A percentile compares a stretch with the other conserved stretches of the same genome.
phyloP scores from a whole-genome alignment of 2,113 vertebrate species.

The Bothrops jararaca region DNA sequence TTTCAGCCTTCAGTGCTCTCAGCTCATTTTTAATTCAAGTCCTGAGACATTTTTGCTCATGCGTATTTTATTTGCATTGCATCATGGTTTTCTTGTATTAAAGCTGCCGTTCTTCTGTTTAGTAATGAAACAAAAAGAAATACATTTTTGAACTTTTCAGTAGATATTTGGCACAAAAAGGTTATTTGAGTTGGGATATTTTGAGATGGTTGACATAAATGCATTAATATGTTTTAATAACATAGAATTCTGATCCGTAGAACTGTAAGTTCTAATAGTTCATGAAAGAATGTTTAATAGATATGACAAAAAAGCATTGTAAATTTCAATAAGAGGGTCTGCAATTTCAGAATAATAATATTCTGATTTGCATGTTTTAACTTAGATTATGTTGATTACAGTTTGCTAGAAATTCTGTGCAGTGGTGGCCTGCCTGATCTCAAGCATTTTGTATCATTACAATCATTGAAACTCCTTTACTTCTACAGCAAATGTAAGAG shows the following conservation, averaged over 20 bases:
- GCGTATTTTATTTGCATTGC: constrained; percentile 1
- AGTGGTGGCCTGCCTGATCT: neutral
- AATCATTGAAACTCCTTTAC: constrained; percentile 23
- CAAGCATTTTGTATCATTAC: neutral
- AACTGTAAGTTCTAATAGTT: neutral
- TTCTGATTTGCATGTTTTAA: constrained; percentile 20
- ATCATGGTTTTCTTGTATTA: neutral
- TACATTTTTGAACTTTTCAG: neutral
- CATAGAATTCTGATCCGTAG: neutral
- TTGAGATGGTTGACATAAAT: constrained; percentile 10
- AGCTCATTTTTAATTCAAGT: constrained; percentile 9
- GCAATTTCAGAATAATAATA: constrained; percentile 20
- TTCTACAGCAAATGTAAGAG: constrained; percentile 33
- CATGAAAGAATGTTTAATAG: neutral
- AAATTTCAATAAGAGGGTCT: constrained; percentile 3
- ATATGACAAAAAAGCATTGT: neutral
- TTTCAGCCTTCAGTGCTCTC: neutral
- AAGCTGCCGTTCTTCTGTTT: neutral
- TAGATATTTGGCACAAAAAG: neutral
- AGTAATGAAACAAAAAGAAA: neutral
- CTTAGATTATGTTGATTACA: constrained; percentile 17
- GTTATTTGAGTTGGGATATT: neutral
- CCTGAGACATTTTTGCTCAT: neutral
- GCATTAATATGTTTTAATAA: constrained; percentile 1
- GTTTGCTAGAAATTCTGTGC: constrained; percentile 2